Base-by-base conservation (phyloP, 1,140 invertebrate genomes). In the Caenorhabditis inopinata region DNA sequence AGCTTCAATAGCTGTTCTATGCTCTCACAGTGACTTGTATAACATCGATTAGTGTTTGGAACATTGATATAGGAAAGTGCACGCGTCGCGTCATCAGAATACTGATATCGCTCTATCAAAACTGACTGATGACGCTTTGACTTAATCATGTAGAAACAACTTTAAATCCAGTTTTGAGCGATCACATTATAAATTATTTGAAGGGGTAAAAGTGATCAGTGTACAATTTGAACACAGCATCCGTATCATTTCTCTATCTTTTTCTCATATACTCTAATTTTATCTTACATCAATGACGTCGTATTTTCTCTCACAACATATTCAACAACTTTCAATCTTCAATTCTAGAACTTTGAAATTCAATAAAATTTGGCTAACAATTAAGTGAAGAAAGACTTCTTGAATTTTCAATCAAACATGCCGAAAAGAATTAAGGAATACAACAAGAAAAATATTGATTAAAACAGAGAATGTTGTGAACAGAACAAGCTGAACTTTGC, bases 11-110 rank as follows among this genome's bases (percentile, higher is more conserved):
- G 58, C 32, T 16, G 32, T 32, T 38, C 29, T 38, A 6, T 68
- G 58, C 58, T 68, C 58, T 29, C 32, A 68, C 9, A 16, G 23
- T 2, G 23, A 29, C 12, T 38, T n/a, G 3, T 9, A 68, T n/a
- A n/a, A n/a, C n/a, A n/a, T n/a, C n/a, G n/a, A n/a, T n/a, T n/a
- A n/a, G n/a, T n/a, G n/a, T n/a, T n/a, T n/a, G n/a, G 58, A 42
- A 68, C 58, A 68, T 38, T 68, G 58, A 68, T 68, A 68, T 21
- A n/a, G n/a, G n/a, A n/a, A n/a, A n/a, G n/a, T 42, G 21, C 51
- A 58, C 51, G 7, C 35, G 38, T 5, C 58, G 32, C 58, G 32
- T 18, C 58, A 32, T 32, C 51, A 51, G 5, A 58, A 18, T 32
- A 68, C 58, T 68, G 58, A 68, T 68, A 68, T n/a, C 32, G 32